phyloP scores from a whole-genome alignment of 2,797 vertebrate species.

The Yasuhikotakia modesta region DNA sequence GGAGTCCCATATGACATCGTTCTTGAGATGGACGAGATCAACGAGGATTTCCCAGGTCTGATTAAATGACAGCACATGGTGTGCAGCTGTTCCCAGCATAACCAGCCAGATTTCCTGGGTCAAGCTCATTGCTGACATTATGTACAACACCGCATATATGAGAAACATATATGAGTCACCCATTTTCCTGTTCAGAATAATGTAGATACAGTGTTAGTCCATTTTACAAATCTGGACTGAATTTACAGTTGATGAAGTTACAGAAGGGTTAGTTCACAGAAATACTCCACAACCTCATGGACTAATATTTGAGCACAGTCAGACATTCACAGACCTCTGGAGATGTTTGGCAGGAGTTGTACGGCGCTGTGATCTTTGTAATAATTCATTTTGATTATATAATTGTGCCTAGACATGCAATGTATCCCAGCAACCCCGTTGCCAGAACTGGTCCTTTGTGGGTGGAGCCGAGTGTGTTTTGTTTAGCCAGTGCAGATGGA shows the following conservation, averaged over 20 bases:
- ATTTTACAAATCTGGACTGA: neutral
- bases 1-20: slow-evolving; percentile 74
- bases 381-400: slow-evolving; percentile 59
- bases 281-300: too few species aligned
- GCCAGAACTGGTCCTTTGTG: slow-evolving; percentile 64
- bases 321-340: neutral
- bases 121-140: too few species aligned
- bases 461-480: slow-evolving; percentile 66
- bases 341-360: slow-evolving; percentile 44
- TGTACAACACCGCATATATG: too few species aligned
- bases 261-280: too few species aligned
- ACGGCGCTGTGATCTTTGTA: slow-evolving; percentile 56
- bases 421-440: slow-evolving; percentile 66
- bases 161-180: too few species aligned
- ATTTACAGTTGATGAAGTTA: neutral
- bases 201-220: neutral
- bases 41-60: slow-evolving; percentile 74
- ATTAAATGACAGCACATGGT: too few species aligned
- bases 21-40: slow-evolving; percentile 77
- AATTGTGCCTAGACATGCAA: slow-evolving; percentile 63
- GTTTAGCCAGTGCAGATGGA: slow-evolving; percentile 68
- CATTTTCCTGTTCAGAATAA: too few species aligned
- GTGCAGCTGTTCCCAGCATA: too few species aligned
- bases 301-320: neutral
- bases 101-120: too few species aligned